Evolutionary conservation across 2,888 invertebrate genomes (phyloP), one percentile per base, ranked within the genome.

Genomic region (Theristus sp.): DNA sequence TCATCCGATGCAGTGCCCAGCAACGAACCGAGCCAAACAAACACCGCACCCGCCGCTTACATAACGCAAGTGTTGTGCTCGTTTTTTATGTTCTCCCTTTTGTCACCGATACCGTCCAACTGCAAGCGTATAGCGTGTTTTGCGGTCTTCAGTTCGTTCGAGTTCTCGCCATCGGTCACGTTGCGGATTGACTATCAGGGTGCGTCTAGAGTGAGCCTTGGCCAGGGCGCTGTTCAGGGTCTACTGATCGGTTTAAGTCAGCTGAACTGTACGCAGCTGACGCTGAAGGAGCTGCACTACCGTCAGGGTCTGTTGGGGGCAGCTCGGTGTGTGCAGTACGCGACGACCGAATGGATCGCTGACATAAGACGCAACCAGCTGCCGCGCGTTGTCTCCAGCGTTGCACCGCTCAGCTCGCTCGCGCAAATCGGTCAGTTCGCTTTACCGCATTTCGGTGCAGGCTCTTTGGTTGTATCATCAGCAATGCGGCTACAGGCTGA

Each of bases 161-260:
- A 86, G 61, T 96, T 98, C 76, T 83, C 87, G 1, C 91, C 91
- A 0, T 88, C 90, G 68, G 88, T 94, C 59, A 84, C 86, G 26
- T 89, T 98, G 62, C 81, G 86, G 64, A 77, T 99, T 66, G 96
- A 98, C 79, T 98, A 98, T 76, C 86, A 88, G 65, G 94, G 94
- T 13, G 90, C 91, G 74, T 27, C 71, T 58, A 82, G 86, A 20
- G 84, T 94, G 62, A 89, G 90, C 74, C 81, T 91, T 69, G 86
- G 85, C 0, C 86, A 88, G 64, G 76, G 76, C 66, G 93, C 93
- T 0, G 85, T 93, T 46, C 84, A 86, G 17, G 91, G 91, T 0
- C 77, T 94, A 1, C 78, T 96, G 29, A 86, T 93, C 84, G 94
- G 93, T 0, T 77, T 98, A 6, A 89, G 85, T 0, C 88, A 93